Conservation (phyloP, 2,797 vertebrate genomes). For the Tragelaphus oryx region DNA sequence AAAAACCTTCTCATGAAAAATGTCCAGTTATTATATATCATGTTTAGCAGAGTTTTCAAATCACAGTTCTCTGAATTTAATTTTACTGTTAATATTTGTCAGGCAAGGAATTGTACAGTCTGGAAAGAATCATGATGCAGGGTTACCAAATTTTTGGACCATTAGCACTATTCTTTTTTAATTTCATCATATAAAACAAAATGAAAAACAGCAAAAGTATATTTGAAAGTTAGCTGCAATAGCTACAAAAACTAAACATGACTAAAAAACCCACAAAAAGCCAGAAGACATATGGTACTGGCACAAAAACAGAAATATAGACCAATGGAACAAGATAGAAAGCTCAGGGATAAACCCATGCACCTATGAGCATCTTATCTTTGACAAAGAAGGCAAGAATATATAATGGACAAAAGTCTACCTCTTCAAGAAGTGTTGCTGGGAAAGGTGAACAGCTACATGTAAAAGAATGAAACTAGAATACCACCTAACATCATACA, state of each 20-base stretch:
- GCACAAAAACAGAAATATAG: background rate
- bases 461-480: background rate
- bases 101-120: background rate
- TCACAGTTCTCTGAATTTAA: constrained; percentile 2
- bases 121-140: background rate
- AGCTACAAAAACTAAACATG: background rate
- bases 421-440: background rate
- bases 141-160: background rate
- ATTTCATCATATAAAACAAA: background rate
- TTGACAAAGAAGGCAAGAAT: background rate
- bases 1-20: background rate
- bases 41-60: background rate
- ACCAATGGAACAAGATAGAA: background rate
- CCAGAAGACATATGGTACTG: background rate
- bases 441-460: background rate
- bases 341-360: background rate
- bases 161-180: background rate
- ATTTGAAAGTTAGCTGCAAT: background rate
- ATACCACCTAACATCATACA: background rate
- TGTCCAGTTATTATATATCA: background rate
- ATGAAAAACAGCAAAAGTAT: background rate
- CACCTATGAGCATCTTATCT: background rate
- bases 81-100: background rate
- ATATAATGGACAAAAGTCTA: background rate
- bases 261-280: background rate